phyloP scores from a whole-genome alignment of 2,888 invertebrate genomes.

The Pristionchus arcanus region DNA sequence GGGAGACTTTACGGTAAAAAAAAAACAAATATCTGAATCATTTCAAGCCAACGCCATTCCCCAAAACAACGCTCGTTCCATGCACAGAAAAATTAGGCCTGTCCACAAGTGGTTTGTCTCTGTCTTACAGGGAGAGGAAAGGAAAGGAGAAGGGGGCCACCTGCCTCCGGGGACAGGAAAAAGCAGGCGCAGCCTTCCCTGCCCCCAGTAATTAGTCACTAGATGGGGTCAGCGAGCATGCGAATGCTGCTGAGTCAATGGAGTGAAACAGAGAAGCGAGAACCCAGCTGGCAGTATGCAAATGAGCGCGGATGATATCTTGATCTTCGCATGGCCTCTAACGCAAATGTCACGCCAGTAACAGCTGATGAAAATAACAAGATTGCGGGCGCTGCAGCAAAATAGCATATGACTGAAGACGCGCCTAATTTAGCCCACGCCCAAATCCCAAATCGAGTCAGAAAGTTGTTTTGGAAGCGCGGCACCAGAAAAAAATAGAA shows the following conservation, averaged over 20 bases:
- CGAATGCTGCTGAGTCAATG: background rate
- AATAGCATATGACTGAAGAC: too few relatives aligned
- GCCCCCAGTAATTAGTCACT: slow-evolving; percentile 13
- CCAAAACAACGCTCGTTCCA: background rate
- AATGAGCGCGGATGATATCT: slow-evolving; percentile 10
- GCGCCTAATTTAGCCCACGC: background rate
- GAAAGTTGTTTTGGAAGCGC: background rate
- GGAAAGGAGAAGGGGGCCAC: background rate
- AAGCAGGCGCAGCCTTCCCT: background rate
- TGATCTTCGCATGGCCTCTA: background rate
- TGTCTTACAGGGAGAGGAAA: background rate
- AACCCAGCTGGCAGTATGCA: slow-evolving; percentile 49
- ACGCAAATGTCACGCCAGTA: too few relatives aligned
- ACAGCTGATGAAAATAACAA: too few relatives aligned
- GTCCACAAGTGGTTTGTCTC: slow-evolving; percentile 17
- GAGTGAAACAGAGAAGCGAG: background rate
- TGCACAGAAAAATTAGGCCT: background rate
- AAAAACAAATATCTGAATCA: too few relatives aligned
- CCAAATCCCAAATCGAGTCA: background rate
- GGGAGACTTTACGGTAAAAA: too few relatives aligned
- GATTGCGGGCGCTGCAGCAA: too few relatives aligned
- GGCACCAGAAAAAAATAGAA: background rate
- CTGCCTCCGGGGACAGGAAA: background rate
- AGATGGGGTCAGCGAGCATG: slow-evolving; percentile 29
- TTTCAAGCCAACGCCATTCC: too few relatives aligned